phyloP scores from a whole-genome alignment of 2,888 invertebrate genomes.

The Eristalis arbustorum region DNA sequence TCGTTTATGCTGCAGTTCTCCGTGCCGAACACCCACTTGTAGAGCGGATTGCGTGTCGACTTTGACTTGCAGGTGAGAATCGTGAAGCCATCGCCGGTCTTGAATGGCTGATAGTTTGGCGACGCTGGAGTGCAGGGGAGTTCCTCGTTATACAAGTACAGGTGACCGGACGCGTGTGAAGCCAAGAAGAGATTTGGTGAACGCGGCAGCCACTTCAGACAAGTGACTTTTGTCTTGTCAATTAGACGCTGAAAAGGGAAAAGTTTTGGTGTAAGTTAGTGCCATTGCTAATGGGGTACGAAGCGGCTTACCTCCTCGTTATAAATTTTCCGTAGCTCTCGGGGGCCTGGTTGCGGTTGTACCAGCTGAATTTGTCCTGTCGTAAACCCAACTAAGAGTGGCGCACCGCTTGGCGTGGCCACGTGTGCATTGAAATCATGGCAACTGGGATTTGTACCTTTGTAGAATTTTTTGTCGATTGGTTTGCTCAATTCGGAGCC shows the following conservation, averaged over 20 bases:
- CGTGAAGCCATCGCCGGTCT: constrained; percentile 95
- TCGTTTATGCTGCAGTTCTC: constrained; percentile 95
- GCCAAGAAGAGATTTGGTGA: constrained; percentile 96
- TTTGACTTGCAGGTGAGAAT: constrained; percentile 98
- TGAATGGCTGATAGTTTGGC: constrained; percentile 97
- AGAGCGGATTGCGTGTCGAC: constrained; percentile 97
- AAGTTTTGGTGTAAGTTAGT: neutral
- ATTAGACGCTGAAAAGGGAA: constrained; percentile 77
- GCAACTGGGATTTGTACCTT: constrained; percentile 99
- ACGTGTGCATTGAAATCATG: constrained; percentile 97
- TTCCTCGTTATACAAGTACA: constrained; percentile 99
- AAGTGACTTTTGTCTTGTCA: constrained; percentile 86
- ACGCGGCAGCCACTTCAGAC: constrained; percentile 98
- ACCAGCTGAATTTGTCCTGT: constrained; percentile 99
- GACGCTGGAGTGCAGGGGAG: constrained; percentile 93
- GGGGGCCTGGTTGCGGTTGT: constrained; percentile 98
- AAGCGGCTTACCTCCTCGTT: constrained; percentile 93
- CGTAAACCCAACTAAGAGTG: constrained; percentile 97
- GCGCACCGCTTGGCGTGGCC: constrained; percentile 90
- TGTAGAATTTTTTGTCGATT: constrained; percentile 98
- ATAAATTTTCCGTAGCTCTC: constrained; percentile 96
- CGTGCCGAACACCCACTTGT: constrained; percentile 91
- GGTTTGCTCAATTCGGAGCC: constrained; percentile 97
- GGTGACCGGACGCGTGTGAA: constrained; percentile 96
- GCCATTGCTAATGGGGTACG: too few relatives aligned